Percentiles rank a stretch among this genome's conserved stretches.
Conservation (phyloP, 2,797 vertebrate genomes). For the Tiaroga cobitis region DNA sequence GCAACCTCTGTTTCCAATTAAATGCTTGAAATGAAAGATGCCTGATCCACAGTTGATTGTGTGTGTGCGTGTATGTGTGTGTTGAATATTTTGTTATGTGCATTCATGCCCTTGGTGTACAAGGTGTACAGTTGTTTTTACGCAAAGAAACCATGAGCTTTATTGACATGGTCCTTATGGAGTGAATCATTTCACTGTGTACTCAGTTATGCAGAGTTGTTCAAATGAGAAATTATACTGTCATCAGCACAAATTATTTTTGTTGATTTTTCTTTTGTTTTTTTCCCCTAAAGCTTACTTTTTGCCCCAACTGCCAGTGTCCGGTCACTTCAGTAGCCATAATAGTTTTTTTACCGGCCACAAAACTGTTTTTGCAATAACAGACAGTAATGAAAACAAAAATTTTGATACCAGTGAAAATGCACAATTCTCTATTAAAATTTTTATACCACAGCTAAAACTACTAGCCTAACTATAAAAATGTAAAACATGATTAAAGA, state of each 20-base stretch:
- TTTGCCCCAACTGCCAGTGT: no score
- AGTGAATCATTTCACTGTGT: not conserved
- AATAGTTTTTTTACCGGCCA: no score
- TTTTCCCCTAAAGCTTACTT: not conserved
- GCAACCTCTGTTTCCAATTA: constrained; percentile 73
- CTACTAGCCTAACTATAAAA: no score
- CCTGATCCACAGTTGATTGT: constrained; percentile 63
- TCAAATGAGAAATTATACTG: not conserved
- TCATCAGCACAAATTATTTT: not conserved
- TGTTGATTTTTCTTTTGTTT: not conserved
- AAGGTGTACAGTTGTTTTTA: constrained; percentile 40
- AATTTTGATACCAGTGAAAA: no score
- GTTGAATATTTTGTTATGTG: constrained; percentile 20
- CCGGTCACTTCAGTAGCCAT: no score
- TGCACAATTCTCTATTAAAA: no score
- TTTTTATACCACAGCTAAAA: no score
- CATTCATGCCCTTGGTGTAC: constrained; percentile 21
- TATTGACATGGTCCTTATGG: constrained; percentile 17
- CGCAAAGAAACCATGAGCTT: constrained; percentile 11
- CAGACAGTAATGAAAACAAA: no score
- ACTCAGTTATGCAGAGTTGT: not conserved
- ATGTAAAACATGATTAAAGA: no score
- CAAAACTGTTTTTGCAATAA: no score
- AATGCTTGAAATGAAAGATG: constrained; percentile 71
- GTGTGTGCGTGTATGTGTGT: constrained; percentile 19